phyloP scores from a whole-genome alignment of 2,888 invertebrate genomes.

The Parascotia fuliginaria region DNA sequence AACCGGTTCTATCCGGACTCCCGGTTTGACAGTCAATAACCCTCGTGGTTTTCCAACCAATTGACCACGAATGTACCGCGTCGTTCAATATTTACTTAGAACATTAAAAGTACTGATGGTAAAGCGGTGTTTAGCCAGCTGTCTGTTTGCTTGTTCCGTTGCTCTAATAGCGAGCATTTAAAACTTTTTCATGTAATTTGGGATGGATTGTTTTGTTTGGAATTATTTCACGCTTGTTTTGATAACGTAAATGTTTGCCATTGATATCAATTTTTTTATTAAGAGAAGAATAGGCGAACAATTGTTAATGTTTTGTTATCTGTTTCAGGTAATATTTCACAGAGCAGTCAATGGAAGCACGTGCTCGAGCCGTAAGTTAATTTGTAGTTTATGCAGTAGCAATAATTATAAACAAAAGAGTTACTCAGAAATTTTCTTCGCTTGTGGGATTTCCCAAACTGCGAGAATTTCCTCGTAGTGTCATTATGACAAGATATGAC shows the following conservation, averaged over 20 bases:
- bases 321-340: constrained; percentile 32
- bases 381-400: neutral
- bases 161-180: constrained; percentile 43
- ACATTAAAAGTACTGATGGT: constrained; percentile 62
- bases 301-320: constrained; percentile 14
- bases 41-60: constrained; percentile 61
- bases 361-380: constrained; percentile 16
- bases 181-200: constrained; percentile 40
- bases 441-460: neutral
- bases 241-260: constrained; percentile 9
- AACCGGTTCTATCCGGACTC: constrained; percentile 13
- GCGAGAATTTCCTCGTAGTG: neutral
- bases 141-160: constrained; percentile 51
- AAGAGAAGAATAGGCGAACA: constrained; percentile 1
- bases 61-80: constrained; percentile 62
- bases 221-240: constrained; percentile 22
- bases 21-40: constrained; percentile 14
- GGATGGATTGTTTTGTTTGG: constrained; percentile 22
- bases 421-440: neutral
- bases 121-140: constrained; percentile 67
- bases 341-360: constrained; percentile 7
- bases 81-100: constrained; percentile 63
- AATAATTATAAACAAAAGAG: neutral
- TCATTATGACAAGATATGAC: neutral
- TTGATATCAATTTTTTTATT: constrained; percentile 14